Evolutionary conservation across 1,140 invertebrate genomes (phyloP), one percentile per base, ranked within the genome.

Genomic region (Alviniconcha marisindica): DNA sequence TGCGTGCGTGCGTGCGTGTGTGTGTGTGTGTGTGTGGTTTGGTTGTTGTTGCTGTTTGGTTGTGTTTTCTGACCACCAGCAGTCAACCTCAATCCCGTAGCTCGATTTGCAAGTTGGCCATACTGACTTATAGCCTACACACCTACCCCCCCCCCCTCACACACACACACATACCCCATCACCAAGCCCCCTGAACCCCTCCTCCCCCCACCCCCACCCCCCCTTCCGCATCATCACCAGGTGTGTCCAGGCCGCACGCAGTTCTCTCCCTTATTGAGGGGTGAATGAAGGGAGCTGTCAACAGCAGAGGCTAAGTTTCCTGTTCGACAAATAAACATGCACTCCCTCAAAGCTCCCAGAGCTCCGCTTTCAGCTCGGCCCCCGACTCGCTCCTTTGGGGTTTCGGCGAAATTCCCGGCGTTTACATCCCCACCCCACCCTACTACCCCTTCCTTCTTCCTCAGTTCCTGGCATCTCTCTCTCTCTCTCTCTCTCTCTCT

Each of bases 241-340:
- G 73, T 76, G 73, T 76, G 73, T 76, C 73, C 73, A 76, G 10
- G 38, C 40, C 38, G 15, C 73, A 44, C 73, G 28, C 60, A 76
- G 4, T 76, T 76, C 73, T 44, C 73, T 76, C 73, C 73, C 73
- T 76, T 48, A 14, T 40, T 40, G 73, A 44, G 40, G 15, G 38
- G 36, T 40, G 73, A 40, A 38, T 12, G 4, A 0, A 44, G 73
- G 28, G 42, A n/a, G 73, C 73, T 76, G 73, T 76, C 73, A 51
- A 44, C 73, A 40, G 40, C 36, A 48, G 73, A 42, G 73, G 73
- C 38, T 76, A 76, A 76, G 73, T 76, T 76, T 76, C 73, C 38
- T 76, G 73, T 28, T 76, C 73, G 42, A 44, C 73, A 76, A 76
- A 76, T 76, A 76, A 76, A 76, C 73, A 76, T 51, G 73, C 73